A percentile compares a stretch with the other conserved stretches of the same genome.
Conservation (phyloP, 2,797 vertebrate species). For the Peromyscus eremicus region DNA sequence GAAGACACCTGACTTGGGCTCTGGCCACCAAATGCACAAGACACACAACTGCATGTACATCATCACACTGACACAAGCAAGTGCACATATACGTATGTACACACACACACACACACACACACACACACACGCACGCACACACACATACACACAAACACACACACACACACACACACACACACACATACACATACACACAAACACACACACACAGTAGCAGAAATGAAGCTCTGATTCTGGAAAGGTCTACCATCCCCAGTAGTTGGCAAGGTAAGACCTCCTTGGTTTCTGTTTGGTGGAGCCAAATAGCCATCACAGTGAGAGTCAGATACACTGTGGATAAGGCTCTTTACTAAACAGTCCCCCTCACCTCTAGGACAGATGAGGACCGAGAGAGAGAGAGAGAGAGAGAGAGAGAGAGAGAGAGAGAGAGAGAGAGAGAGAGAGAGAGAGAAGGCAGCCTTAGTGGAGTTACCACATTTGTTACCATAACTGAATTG, state of each 20-base stretch:
- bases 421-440: no score
- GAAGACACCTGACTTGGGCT: not conserved
- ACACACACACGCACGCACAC: not conserved
- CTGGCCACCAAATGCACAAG: not conserved
- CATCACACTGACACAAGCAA: not conserved
- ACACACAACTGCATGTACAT: not conserved
- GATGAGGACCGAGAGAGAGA: not conserved
- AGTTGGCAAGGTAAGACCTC: not conserved
- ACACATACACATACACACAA: not conserved
- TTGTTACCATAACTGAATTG: not conserved
- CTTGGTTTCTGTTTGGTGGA: not conserved
- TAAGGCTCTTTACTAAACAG: not conserved
- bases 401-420: not conserved
- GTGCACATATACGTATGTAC: not conserved
- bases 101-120: not conserved
- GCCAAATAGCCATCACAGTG: not conserved
- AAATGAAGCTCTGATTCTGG: not conserved
- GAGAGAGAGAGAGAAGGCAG: not conserved
- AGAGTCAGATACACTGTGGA: not conserved
- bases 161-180: not conserved
- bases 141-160: not conserved
- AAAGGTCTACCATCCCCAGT: not conserved
- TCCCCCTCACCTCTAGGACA: not conserved
- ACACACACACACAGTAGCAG: not conserved
- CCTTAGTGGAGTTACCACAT: not conserved